Base-by-base conservation (phyloP, 1,140 invertebrate genomes). In the Marisa cornuarietis region DNA sequence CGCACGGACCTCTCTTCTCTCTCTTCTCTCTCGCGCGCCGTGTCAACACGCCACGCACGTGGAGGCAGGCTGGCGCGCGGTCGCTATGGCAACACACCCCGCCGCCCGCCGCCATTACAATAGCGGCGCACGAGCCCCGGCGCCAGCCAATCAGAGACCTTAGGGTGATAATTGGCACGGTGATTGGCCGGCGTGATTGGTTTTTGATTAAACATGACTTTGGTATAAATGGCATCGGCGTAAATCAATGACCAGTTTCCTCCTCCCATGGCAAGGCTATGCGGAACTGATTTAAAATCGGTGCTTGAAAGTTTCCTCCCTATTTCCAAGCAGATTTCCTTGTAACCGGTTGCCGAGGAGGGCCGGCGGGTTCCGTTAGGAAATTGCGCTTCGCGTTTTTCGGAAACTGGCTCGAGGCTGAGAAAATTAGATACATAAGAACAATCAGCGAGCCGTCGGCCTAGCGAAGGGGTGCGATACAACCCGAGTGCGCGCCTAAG, bases 211-310 rank as follows among this genome's bases (percentile, higher is more conserved):
- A 79, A 82, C 78, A 82, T 78, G 79, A 80, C 76, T 78, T 79
- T 62, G 73, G 79, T 79, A 80, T 78, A 81, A 80, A 80, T 82
- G 71, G 78, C 76, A 42, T 24, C 31, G 26, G 62, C 31, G 74
- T 80, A 80, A 83, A 80, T 81, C 79, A 83, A 83, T 81, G 78
- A 49, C 22, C 26, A 78, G 68, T 31, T 78, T 69, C 79, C 73
- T 80, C 69, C 65, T 68, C 79, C 75, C 73, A 71, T 75, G 77
- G 76, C 82, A 71, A 83, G 31, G 62, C 72, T 54, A 68, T 80
- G 71, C 82, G 82, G 82, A 83, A 83, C 82, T 78, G 71, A 80
- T 78, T 80, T 80, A 83, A 83, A 80, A 80, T 81, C 79, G 62
- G 68, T 58, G 71, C 76, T 83, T 78, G 73, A 78, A 75, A 62